phyloP scores from a whole-genome alignment of 2,797 vertebrate genomes.

The Sebastiscus tertius region DNA sequence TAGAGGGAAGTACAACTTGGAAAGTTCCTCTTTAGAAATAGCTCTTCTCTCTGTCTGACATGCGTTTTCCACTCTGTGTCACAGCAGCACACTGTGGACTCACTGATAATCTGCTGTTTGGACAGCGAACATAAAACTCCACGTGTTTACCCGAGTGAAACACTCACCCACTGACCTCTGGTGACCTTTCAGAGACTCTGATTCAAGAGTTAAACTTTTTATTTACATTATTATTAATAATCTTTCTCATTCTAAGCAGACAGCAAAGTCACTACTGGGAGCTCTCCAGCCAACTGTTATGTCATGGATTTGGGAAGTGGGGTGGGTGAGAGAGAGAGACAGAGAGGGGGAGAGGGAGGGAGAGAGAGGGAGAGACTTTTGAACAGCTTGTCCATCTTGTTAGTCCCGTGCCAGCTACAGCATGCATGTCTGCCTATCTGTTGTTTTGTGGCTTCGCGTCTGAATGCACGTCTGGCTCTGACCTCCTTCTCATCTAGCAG shows the following conservation, averaged over 20 bases:
- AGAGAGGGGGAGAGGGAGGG: not conserved
- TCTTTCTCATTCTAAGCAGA: conserved; percentile 11
- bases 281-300: conserved; percentile 63
- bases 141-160: conserved; percentile 20
- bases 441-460: conserved; percentile 55
- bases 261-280: conserved; percentile 50
- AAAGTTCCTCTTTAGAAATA: conserved; percentile 58
- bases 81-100: conserved; percentile 5
- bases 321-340: conserved; percentile 32
- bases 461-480: conserved; percentile 56
- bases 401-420: conserved; percentile 63
- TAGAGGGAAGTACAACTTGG: conserved; percentile 63
- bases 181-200: conserved; percentile 10
- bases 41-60: conserved; percentile 43
- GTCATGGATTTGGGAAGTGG: conserved; percentile 68
- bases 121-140: conserved; percentile 18
- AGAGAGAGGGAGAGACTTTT: conserved; percentile 45
- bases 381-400: conserved; percentile 63
- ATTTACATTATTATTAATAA: not conserved
- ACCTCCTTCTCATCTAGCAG: conserved; percentile 41
- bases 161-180: conserved; percentile 4
- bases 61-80: conserved; percentile 61
- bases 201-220: not conserved
- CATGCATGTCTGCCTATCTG: conserved; percentile 65
- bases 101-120: conserved; percentile 45